These are phyloP conservation scores for Sphenodon punctatus DNA, from an alignment of 2,797 vertebrate genomes.

Conservation along the genomic window DNA sequence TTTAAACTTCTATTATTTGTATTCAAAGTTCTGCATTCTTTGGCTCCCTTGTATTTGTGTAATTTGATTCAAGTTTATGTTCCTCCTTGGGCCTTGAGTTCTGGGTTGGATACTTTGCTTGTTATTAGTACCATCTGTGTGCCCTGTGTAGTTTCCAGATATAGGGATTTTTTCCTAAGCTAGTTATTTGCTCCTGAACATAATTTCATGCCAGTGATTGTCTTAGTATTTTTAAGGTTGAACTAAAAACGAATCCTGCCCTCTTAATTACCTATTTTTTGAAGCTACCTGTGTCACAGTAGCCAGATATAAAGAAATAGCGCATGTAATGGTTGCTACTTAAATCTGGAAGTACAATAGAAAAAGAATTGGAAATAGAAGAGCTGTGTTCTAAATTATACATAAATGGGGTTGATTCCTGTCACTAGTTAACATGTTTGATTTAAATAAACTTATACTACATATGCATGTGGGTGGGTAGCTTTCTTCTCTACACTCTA, in stretches of 20 bases:
- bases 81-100: not conserved
- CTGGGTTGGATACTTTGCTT: not conserved
- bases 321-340: constrained; percentile 23
- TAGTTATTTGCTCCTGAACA: constrained; percentile 48
- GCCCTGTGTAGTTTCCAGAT: constrained; percentile 11
- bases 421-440: too few species aligned
- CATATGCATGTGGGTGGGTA: too few species aligned
- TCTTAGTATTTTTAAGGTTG: constrained; percentile 62
- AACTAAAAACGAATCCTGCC: constrained; percentile 46
- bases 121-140: constrained; percentile 59
- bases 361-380: too few species aligned
- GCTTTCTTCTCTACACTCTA: too few species aligned
- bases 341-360: constrained; percentile 21
- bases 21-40: not conserved
- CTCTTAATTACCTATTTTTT: constrained; percentile 53
- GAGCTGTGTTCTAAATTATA: too few species aligned
- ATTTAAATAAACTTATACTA: too few species aligned
- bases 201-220: constrained; percentile 60
- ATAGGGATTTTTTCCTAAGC: constrained; percentile 43
- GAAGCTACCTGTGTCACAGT: constrained; percentile 27
- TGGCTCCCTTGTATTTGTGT: not conserved
- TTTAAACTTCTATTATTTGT: constrained; percentile 33
- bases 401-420: too few species aligned
- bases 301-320: not conserved
- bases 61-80: constrained; percentile 42